These are phyloP conservation scores for Oryzias dopingdopingensis DNA, from an alignment of 2,797 vertebrate genomes.

Conservation along the genomic window DNA sequence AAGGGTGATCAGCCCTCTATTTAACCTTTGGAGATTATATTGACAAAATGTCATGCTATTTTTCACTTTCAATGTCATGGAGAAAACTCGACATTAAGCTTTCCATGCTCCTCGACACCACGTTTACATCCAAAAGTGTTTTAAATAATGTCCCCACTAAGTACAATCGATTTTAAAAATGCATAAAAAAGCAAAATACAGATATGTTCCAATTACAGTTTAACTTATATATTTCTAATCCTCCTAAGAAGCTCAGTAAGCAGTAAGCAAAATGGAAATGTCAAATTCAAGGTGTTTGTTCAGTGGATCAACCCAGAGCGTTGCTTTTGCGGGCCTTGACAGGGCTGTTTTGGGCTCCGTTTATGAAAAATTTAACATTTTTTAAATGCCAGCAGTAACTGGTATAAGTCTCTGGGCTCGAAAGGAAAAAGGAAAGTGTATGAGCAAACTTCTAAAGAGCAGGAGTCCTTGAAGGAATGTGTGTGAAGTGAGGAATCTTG, in stretches of 20 bases:
- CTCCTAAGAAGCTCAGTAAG: constrained; percentile 13
- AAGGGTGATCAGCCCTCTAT: constrained; percentile 11
- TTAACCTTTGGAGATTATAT: constrained; percentile 19
- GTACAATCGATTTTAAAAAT: constrained; percentile 38
- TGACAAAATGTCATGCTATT: constrained; percentile 29
- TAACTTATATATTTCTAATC: constrained; percentile 32
- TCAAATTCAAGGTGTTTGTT: constrained; percentile 29
- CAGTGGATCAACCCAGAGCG: constrained; percentile 28
- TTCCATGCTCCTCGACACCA: constrained; percentile 22
- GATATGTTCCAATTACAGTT: constrained; percentile 38
- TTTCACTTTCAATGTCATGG: constrained; percentile 26
- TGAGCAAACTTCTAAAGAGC: too few relatives aligned
- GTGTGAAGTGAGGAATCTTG: too few relatives aligned
- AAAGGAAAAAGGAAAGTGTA: too few relatives aligned
- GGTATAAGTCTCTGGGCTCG: too few relatives aligned
- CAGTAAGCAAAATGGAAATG: constrained; percentile 29
- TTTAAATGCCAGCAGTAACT: too few relatives aligned
- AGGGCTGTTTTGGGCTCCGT: constrained; percentile 8
- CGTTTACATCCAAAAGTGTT: constrained; percentile 30
- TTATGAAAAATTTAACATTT: constrained; percentile 13
- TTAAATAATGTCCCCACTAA: constrained; percentile 26
- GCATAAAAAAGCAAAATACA: constrained; percentile 22
- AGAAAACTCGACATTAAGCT: constrained; percentile 17
- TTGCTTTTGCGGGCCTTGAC: constrained; percentile 18
- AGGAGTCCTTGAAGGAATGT: too few relatives aligned